Evolutionary conservation across 2,113 vertebrate genomes (phyloP).

Genomic region (Lycaon pictus): DNA sequence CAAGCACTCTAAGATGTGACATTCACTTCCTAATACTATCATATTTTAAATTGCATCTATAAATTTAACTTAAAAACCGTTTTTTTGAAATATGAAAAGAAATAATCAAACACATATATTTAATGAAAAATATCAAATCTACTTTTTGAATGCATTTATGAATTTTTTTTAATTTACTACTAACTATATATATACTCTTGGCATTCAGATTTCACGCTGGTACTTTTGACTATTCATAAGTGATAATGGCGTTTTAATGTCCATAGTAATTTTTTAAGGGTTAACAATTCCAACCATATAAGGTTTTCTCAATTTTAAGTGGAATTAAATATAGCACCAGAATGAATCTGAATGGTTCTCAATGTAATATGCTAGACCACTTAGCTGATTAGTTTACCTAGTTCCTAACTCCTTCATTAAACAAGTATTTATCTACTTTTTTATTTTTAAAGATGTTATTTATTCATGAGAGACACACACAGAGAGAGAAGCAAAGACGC

Average conservation of each 20-base stretch:
- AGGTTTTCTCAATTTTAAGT: constrained; percentile 43
- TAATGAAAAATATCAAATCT: constrained; percentile 45
- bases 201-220: constrained; percentile 33
- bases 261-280: background rate
- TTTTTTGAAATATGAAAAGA: constrained; percentile 28
- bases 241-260: background rate
- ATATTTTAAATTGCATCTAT: background rate
- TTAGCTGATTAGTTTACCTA: constrained; percentile 5
- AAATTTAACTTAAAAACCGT: too few species aligned
- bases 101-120: background rate
- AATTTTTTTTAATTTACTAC: background rate
- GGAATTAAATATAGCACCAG: background rate
- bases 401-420: background rate
- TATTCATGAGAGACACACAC: too few species aligned
- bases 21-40: background rate
- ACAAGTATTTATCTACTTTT: background rate
- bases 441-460: too few species aligned
- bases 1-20: background rate
- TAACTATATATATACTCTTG: background rate
- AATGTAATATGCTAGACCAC: background rate
- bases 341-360: constrained; percentile 1
- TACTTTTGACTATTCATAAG: constrained; percentile 14
- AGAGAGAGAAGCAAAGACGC: too few species aligned
- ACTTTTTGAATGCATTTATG: constrained; percentile 41
- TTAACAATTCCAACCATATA: background rate